phyloP scores from a whole-genome alignment of 2,888 invertebrate genomes.

The Acronicta aceris region DNA sequence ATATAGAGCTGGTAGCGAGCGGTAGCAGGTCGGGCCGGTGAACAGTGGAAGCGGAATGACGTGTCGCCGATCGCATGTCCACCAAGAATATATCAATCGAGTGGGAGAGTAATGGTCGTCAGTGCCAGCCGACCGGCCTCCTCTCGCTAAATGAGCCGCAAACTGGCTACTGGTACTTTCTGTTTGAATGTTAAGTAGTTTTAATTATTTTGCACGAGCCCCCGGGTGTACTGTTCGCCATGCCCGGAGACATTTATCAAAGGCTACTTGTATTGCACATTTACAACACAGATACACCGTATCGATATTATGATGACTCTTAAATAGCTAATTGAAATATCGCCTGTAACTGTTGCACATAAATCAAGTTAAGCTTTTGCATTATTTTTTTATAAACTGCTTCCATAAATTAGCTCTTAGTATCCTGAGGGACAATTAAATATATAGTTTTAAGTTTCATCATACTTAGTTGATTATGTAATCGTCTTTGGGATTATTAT shows the following conservation, averaged over 20 bases:
- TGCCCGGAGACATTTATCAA: conserved; percentile 79
- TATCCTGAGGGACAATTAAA: background rate
- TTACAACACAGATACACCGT: conserved; percentile 61
- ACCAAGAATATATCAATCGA: conserved; percentile 85
- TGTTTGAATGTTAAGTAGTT: conserved; percentile 88
- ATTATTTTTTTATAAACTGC: conserved; percentile 46
- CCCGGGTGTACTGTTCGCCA: conserved; percentile 71
- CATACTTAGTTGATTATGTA: too few relatives aligned
- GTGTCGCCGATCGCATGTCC: conserved; percentile 88
- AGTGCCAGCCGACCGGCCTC: conserved; percentile 68
- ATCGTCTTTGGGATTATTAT: too few relatives aligned
- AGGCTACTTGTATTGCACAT: conserved; percentile 48
- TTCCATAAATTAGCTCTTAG: conserved; percentile 25
- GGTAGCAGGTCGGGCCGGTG: conserved; percentile 52
- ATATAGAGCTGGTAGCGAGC: conserved; percentile 59
- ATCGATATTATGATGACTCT: conserved; percentile 70
- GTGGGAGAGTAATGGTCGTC: conserved; percentile 81
- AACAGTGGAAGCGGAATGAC: conserved; percentile 75
- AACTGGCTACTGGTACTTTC: conserved; percentile 81
- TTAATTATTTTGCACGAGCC: conserved; percentile 86
- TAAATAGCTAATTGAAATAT: conserved; percentile 67
- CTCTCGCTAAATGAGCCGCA: conserved; percentile 79
- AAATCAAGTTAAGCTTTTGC: conserved; percentile 48
- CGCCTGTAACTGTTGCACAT: conserved; percentile 57
- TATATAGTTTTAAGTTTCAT: too few relatives aligned